Conservation (phyloP, 2,113 vertebrate genomes). For the Anoura caudifer region DNA sequence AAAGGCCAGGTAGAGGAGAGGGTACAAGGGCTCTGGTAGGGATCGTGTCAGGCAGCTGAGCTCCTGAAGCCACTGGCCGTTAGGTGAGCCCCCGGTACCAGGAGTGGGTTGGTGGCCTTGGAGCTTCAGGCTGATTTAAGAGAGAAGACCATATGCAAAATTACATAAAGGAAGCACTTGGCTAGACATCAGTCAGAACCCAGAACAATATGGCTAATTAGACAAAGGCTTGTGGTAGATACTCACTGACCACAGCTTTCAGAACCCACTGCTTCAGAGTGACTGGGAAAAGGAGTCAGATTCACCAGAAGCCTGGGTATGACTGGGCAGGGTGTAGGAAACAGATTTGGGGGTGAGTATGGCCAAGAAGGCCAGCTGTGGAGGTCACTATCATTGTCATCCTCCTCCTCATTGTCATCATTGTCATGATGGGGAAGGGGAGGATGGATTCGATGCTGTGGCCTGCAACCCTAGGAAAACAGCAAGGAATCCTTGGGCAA, state of each 20-base stretch:
- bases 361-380: background rate
- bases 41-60: background rate
- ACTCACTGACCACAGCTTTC: background rate
- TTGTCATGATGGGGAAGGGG: background rate
- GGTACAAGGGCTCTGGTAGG: background rate
- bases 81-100: background rate
- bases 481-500: background rate
- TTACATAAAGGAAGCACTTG: background rate
- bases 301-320: background rate
- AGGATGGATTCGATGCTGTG: background rate
- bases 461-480: background rate
- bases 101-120: background rate
- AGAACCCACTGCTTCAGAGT: background rate
- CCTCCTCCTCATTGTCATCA: background rate
- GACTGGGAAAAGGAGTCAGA: background rate
- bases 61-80: background rate
- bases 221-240: background rate
- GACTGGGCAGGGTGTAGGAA: background rate
- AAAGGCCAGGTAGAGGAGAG: background rate
- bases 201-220: conserved; percentile 39
- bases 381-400: background rate
- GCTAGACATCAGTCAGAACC: conserved; percentile 11
- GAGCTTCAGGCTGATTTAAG: background rate
- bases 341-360: background rate
- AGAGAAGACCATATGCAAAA: background rate